Evolutionary conservation across 2,888 invertebrate genomes (phyloP).

Genomic region (Tenthredo livida): DNA sequence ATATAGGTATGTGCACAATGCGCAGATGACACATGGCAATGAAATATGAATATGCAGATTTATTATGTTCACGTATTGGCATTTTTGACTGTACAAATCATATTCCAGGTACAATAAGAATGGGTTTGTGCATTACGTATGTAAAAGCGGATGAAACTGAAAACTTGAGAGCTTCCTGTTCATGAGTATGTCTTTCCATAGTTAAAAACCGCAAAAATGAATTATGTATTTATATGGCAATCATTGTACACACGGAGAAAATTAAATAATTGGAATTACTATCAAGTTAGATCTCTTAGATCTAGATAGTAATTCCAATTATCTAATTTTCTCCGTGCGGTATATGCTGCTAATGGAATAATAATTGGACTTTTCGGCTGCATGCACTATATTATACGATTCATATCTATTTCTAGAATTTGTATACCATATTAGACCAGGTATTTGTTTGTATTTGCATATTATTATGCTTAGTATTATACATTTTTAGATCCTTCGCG

Average conservation of each 20-base stretch:
- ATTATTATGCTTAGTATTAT: not conserved
- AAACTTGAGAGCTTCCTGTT: not conserved
- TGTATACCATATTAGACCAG: not conserved
- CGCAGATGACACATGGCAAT: not conserved
- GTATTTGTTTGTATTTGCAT: not conserved
- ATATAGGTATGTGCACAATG: not conserved
- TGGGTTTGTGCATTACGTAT: not conserved
- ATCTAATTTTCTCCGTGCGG: too few species aligned
- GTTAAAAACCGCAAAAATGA: not conserved
- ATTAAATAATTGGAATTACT: too few species aligned
- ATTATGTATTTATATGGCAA: not conserved
- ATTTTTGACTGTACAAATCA: not conserved
- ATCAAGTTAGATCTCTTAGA: too few species aligned
- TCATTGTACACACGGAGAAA: too few species aligned
- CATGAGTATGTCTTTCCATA: not conserved
- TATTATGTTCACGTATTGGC: not conserved
- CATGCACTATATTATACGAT: not conserved
- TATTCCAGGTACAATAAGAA: not conserved
- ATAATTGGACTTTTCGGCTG: not conserved
- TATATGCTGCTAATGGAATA: not conserved
- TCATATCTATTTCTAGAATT: not conserved
- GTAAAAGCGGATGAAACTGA: not conserved
- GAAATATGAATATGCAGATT: not conserved
- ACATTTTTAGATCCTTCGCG: not conserved
- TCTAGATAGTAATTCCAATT: too few species aligned